Percentiles rank a stretch among this genome's conserved stretches.
phyloP scores from a whole-genome alignment of 53 echinoderm and acorn worm genomes.

The Actinopyga echinites region DNA sequence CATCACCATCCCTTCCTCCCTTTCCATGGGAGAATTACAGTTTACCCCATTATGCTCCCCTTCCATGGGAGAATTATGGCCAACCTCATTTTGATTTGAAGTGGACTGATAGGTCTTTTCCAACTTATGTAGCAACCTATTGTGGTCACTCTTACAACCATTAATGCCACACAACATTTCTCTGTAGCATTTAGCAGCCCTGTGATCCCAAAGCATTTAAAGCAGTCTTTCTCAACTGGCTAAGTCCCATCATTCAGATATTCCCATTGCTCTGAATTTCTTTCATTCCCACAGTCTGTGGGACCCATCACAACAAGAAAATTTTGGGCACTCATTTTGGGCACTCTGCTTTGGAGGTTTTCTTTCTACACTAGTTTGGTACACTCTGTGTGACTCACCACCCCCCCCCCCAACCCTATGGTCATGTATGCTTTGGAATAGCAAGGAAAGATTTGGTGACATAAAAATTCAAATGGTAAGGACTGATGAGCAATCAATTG shows the following conservation, averaged over 20 bases:
- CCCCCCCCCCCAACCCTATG: too few relatives aligned
- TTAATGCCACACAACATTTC: not conserved
- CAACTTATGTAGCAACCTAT: not conserved
- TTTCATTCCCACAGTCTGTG: conserved; percentile 12
- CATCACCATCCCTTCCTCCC: too few relatives aligned
- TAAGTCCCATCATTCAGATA: not conserved
- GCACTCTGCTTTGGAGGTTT: not conserved
- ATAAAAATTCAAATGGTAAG: too few relatives aligned
- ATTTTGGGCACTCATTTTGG: too few relatives aligned
- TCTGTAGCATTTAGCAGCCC: not conserved
- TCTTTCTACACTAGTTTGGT: not conserved
- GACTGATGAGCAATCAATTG: too few relatives aligned
- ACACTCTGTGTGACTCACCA: too few relatives aligned
- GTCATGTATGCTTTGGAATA: too few relatives aligned
- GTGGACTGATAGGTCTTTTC: not conserved
- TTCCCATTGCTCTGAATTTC: not conserved
- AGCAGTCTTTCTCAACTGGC: conserved; percentile 12
- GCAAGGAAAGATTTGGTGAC: too few relatives aligned
- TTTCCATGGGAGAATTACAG: too few relatives aligned
- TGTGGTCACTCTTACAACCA: not conserved
- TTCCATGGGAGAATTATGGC: too few relatives aligned
- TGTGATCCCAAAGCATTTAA: not conserved
- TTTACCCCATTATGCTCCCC: too few relatives aligned
- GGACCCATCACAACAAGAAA: conserved; percentile 8
- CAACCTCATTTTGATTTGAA: too few relatives aligned